Percentiles rank a stretch among this genome's conserved stretches.
Evolutionary conservation across 2,888 invertebrate species (phyloP).

Genomic region (Agonopterix subpropinquella): DNA sequence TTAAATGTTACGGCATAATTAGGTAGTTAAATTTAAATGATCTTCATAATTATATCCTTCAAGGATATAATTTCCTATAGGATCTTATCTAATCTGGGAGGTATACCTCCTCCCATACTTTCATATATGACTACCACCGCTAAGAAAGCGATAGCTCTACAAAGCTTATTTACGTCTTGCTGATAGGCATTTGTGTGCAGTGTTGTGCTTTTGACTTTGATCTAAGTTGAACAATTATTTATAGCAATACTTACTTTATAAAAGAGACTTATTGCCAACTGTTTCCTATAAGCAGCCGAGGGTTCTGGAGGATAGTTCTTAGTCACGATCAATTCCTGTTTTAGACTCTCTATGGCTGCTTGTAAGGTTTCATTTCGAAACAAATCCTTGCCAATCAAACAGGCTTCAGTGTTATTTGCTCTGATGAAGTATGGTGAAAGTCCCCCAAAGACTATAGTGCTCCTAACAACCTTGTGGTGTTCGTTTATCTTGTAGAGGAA

Average conservation of each 20-base stretch:
- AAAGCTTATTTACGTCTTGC: too few species aligned
- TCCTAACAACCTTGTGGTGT: constrained; percentile 22
- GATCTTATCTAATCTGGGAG: too few species aligned
- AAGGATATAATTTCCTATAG: too few species aligned
- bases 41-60: too few species aligned
- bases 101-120: too few species aligned
- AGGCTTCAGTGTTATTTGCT: constrained; percentile 70
- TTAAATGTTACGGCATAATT: too few species aligned
- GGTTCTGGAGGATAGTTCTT: constrained; percentile 64
- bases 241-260: constrained; percentile 75
- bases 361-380: constrained; percentile 57
- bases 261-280: constrained; percentile 75
- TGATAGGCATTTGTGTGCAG: too few species aligned
- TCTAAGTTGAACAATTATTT: not conserved
- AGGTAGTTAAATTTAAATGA: too few species aligned
- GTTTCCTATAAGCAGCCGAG: constrained; percentile 73
- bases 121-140: too few species aligned
- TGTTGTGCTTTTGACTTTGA: too few species aligned
- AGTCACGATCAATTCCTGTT: constrained; percentile 33
- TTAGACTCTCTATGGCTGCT: constrained; percentile 33
- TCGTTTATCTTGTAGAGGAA: constrained; percentile 79
- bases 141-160: too few species aligned
- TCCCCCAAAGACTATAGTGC: constrained; percentile 75
- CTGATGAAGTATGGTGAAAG: constrained; percentile 61
- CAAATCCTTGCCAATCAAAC: constrained; percentile 53